Evolutionary conservation across 2,888 invertebrate genomes (phyloP), one percentile per base, ranked within the genome.

Genomic region (Luperina testacea): DNA sequence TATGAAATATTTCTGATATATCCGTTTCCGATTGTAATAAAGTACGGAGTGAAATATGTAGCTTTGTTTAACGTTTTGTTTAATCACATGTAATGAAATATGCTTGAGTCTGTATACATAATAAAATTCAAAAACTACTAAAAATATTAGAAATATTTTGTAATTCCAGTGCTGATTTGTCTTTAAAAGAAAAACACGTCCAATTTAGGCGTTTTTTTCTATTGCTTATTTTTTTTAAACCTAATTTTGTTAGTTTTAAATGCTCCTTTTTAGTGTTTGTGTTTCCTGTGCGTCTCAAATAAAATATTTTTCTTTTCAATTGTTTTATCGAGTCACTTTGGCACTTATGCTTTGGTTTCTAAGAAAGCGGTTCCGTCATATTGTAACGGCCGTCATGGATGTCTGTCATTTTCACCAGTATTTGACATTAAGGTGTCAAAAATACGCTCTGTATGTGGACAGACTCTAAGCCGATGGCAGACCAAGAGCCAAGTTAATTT

Each of bases 1-100:
- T 77, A 78, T 42, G 70, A 72, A 73, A 87, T 82, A 48, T 72
- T 65, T 51, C n/a, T 51, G 45, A 73, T 75, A 51, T 65, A 68
- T 74, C 48, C 59, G 77, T 79, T 74, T 78, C 73, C 72, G 45
- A 68, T 65, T 76, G 70, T 77, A 84, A 82, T 87, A 80, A 76
- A 76, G 32, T 63, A 63, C 3, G 38, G 61, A 80, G 82, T 78
- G 65, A 59, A 68, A 8, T 72, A 15, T n/a, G n/a, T n/a, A n/a
- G 51, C 42, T 32, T 65, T 24, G 45, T 63, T 53, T 81, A 27
- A 17, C 38, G 27, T 48, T 45, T 27, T 57, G 5, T 63, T n/a
- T 32, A 27, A 45, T 61, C 59, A 45, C 8, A n/a, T 45, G n/a
- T 45, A 72, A 79, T 79, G n/a, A 15, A 65, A 71, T 70, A 20